Evolutionary conservation across 2,888 invertebrate genomes (phyloP), one percentile per base, ranked within the genome.

Genomic region (Timema cristinae): DNA sequence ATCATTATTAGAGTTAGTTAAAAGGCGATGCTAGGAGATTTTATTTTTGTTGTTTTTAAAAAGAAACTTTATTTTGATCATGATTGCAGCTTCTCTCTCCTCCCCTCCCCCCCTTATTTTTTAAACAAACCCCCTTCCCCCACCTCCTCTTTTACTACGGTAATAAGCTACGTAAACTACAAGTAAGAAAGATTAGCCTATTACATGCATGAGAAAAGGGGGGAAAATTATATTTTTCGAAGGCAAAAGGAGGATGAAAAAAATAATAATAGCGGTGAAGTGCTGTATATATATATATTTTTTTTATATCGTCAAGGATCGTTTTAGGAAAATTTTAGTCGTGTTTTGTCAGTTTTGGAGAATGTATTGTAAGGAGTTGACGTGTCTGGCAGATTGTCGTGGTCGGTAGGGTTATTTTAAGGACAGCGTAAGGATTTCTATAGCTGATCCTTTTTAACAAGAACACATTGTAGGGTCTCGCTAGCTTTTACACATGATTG

Each of bases 1-100:
- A 70, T 72, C 66, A 72, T 72, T 70, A 72, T 72, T 72, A 72
- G 66, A 67, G 72, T 72, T 70, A 69, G 72, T 72, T 72, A 72
- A 72, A 72, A 66, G 72, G 67, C 66, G 68, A 66, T 72, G 72
- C 69, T 72, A 69, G 67, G 51, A 59, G 56, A 71, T 59, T 71
- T 71, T 71, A 61, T 69, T 69, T 59, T 71, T 71, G 68, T 71
- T 71, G 71, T 48, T 63, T 71, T 73, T 73, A 72, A 73, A 73
- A 73, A 71, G 71, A 32, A 63, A 63, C 47, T 63, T 71, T 72
- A 73, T 73, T 73, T 73, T 67, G 70, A 69, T 69, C 70, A 70
- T 73, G 73, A 73, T 73, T 72, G 70, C 71, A 63, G 63, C 47
- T 63, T 48, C 63, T 48, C 63, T 15, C 63, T 54, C 63, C 48